Base-by-base conservation (phyloP, 2,797 vertebrate species). In the Pempheris klunzingeri region DNA sequence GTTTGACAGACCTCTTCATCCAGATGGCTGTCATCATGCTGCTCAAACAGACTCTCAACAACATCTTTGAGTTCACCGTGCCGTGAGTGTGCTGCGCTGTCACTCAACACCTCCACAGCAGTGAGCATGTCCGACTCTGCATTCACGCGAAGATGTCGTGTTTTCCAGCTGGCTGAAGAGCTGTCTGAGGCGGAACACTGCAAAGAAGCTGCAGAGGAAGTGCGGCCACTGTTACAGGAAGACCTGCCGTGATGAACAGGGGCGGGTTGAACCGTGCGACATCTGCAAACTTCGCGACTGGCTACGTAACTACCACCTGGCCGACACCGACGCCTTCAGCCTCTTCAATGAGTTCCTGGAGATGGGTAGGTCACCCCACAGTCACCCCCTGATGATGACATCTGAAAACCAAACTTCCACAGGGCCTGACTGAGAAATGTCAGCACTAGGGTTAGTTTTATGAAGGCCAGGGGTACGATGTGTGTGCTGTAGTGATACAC, bases 1-100 rank as follows among this genome's bases (percentile, higher is more conserved):
- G 98, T 92, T 95, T 99, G 90, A 97, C 95, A 0, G 98, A 99
- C 92, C 96, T 99, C 70, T 99, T 98, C 78, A 96, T 98, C 88
- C 98, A 99, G 88, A 97, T 99, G 98, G 96, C 95, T 18, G 77
- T 97, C 41, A 96, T 99, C 81, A 97, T 99, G 96, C 0, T 95
- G 4, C 96, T 99, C 43, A 99, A 99, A 82, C 97, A 99, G 88
- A 96, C 95, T 2, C 90, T 99, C 71, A 98, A 95, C 93, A 98
- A 97, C 73, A 87, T 96, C 13, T 55, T 95, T 79, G 97, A 99
- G 88, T 97, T 96, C 71, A 91, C 94, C 10, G 0, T 62, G 47
- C 98, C 98, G 97, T 99, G 92, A 97, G 97, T 90, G 26, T 59
- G 5, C 5, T 41, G 20, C 41, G 1, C 32, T 67, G 36, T 49